Evolutionary conservation across 92 coral and sea anemone species (phyloP), one percentile per base, ranked within the genome.

Genomic region (Parazoanthus swiftii): DNA sequence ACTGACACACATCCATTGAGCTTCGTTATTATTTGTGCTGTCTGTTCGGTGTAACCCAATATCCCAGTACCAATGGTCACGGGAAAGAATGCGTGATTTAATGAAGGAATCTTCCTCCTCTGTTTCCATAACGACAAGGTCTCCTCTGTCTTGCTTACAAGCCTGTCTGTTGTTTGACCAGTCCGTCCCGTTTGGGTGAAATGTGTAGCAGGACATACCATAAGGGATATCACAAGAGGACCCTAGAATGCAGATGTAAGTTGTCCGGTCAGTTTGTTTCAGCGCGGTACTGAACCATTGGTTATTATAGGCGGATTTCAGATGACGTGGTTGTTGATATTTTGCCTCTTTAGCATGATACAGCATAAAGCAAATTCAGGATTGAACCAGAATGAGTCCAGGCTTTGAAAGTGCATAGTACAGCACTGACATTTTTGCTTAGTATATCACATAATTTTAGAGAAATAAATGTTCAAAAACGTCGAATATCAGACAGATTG

Each of bases 101-200:
- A 76, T 39, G 80, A 76, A 76, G 51, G 80, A 76, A 20, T 76
- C 20, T 23, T 76, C 80, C 46, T 43, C 35, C n/a, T 76, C 80
- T 76, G 80, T 76, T 76, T 76, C 80, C 80, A 76, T 76, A 44
- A 33, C 23, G 39, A 76, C 80, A 18, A 76, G 80, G 46, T 76
- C 80, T 76, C 80, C 80, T 18, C 80, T 14, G 1, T n/a, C 80
- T 76, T 76, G 46, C 15, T 37, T 16, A 5, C 80, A 76, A 16
- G 26, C 15, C 46, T 8, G 48, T 15, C 80, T 38, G 54, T 76
- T 36, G 80, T 20, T 76, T 18, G 15, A 18, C 80, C 80, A 39
- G 46, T 76, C 26, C 14, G 80, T 76, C 23, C 51, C 80, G 54
- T 39, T 76, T 76, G 80, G 51, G 80, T 76, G 80, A 10, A 76